phyloP scores from a whole-genome alignment of 2,888 invertebrate species.

The Dasysyrphus albostriatus region DNA sequence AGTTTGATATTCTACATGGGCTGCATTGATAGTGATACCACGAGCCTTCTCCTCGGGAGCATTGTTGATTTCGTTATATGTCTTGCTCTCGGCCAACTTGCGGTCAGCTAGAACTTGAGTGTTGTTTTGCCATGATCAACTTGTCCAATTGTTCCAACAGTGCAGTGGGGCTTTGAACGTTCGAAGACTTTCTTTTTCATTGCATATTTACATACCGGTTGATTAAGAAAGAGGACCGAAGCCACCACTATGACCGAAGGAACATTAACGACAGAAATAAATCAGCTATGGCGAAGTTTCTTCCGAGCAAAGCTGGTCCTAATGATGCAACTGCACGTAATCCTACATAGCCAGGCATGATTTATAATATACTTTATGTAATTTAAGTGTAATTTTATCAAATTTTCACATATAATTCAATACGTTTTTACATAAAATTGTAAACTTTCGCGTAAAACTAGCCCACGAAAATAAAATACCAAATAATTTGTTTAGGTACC shows the following conservation, averaged over 20 bases:
- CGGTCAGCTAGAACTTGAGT: conserved; percentile 95
- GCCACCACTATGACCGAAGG: too few relatives aligned
- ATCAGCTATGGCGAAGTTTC: conserved; percentile 47
- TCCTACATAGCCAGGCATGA: conserved; percentile 58
- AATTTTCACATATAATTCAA: too few relatives aligned
- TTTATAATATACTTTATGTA: too few relatives aligned
- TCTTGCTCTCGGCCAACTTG: conserved; percentile 92
- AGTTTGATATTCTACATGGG: conserved; percentile 97
- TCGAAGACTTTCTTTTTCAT: conserved; percentile 91
- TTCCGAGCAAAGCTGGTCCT: conserved; percentile 75
- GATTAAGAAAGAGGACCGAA: too few relatives aligned
- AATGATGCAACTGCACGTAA: conserved; percentile 76
- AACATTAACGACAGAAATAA: conserved; percentile 50
- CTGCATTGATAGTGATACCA: conserved; percentile 99
- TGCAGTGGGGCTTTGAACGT: conserved; percentile 96
- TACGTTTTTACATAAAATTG: too few relatives aligned
- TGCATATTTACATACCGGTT: conserved; percentile 84
- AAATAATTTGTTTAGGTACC: too few relatives aligned
- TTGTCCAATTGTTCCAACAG: conserved; percentile 99
- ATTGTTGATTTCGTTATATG: conserved; percentile 97
- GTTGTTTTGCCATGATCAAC: conserved; percentile 99
- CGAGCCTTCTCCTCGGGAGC: conserved; percentile 98
- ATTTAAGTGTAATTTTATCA: too few relatives aligned
- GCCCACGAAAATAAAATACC: too few relatives aligned
- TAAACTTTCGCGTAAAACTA: too few relatives aligned